Evolutionary conservation across 1,140 invertebrate species (phyloP).

Genomic region (Papilio machaon): DNA sequence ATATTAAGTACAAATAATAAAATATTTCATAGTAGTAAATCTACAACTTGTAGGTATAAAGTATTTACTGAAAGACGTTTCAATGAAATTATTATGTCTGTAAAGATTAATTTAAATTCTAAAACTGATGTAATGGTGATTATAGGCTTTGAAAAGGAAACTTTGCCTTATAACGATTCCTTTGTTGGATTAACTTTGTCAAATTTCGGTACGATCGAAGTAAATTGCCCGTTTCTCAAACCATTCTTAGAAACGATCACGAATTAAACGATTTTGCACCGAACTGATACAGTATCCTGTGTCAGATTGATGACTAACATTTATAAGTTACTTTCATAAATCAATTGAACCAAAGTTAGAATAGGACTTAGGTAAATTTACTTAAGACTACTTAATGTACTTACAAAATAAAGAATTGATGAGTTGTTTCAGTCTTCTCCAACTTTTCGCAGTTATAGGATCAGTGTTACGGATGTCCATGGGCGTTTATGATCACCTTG

Average conservation of each 20-base stretch:
- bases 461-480: too few relatives aligned
- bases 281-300: not conserved
- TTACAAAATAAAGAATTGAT: too few relatives aligned
- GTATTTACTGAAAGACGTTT: too few relatives aligned
- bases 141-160: not conserved
- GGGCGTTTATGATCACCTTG: too few relatives aligned
- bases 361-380: not conserved
- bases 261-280: not conserved
- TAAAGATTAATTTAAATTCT: not conserved
- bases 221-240: slow-evolving; percentile 20
- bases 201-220: slow-evolving; percentile 23
- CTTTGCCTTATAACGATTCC: slow-evolving; percentile 1
- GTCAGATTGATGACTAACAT: not conserved
- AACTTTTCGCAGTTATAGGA: too few relatives aligned
- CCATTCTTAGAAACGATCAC: slow-evolving; percentile 28
- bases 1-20: too few relatives aligned
- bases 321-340: not conserved
- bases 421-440: too few relatives aligned
- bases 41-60: too few relatives aligned
- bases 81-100: too few relatives aligned
- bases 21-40: too few relatives aligned
- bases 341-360: not conserved
- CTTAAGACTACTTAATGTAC: too few relatives aligned
- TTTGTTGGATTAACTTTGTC: slow-evolving; percentile 21
- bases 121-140: not conserved